Percentiles rank a stretch among this genome's conserved stretches.
Evolutionary conservation across 2,113 vertebrate genomes (phyloP).

Genomic region (Triplophysa dalaica): DNA sequence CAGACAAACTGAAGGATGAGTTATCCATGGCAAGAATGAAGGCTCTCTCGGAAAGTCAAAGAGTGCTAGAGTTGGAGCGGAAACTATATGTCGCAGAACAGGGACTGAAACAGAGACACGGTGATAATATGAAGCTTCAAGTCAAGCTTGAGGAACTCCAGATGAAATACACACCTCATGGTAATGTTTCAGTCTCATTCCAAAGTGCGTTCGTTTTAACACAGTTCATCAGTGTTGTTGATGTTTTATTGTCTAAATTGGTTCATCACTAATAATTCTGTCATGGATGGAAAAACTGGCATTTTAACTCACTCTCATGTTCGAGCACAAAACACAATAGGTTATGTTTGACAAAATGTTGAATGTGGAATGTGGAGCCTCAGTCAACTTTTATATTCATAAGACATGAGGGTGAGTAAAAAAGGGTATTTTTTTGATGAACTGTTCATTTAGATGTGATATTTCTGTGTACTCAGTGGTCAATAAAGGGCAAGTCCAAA

Average conservation of each 20-base stretch:
- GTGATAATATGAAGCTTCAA: constrained; percentile 87
- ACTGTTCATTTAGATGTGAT: not conserved
- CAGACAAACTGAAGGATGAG: constrained; percentile 81
- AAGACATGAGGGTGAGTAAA: too few relatives aligned
- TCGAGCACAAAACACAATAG: too few relatives aligned
- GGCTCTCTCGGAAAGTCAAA: constrained; percentile 91
- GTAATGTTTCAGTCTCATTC: constrained; percentile 65
- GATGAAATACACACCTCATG: constrained; percentile 89
- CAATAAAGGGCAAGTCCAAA: constrained; percentile 66
- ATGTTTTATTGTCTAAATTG: too few relatives aligned
- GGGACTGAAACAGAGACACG: constrained; percentile 82
- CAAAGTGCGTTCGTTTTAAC: not conserved
- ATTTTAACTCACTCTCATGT: too few relatives aligned
- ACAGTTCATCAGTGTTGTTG: not conserved
- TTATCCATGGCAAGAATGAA: constrained; percentile 92
- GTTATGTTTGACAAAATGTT: too few relatives aligned
- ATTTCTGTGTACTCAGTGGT: constrained; percentile 66
- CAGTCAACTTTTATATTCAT: not conserved
- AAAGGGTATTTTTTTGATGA: not conserved
- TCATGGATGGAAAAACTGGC: too few relatives aligned
- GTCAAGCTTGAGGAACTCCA: constrained; percentile 85
- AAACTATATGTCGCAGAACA: constrained; percentile 87
- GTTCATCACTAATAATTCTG: too few relatives aligned
- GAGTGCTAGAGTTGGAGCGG: constrained; percentile 88
- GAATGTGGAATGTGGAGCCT: too few relatives aligned